A percentile compares a stretch with the other conserved stretches of the same genome.
Evolutionary conservation across 2,888 invertebrate species (phyloP).

Genomic region (Spatulosminthurus flaviceps): DNA sequence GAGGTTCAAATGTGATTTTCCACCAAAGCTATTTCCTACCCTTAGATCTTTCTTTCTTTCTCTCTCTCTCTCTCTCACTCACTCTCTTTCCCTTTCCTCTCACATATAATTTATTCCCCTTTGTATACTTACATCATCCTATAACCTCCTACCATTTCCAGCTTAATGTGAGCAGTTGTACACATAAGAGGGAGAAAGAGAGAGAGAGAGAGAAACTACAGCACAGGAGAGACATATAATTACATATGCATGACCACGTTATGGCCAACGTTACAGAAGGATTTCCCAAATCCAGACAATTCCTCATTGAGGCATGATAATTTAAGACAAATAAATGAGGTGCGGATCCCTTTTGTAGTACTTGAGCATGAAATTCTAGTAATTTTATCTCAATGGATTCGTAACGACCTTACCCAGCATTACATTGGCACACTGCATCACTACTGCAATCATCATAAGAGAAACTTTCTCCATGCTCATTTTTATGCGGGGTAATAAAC

Average conservation of each 20-base stretch:
- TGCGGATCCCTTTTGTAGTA: constrained; percentile 14
- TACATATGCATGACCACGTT: neutral
- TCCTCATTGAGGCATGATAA: constrained; percentile 13
- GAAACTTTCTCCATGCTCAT: constrained; percentile 15
- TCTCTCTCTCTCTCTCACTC: too few relatives aligned
- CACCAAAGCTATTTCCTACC: neutral
- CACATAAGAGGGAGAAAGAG: too few relatives aligned
- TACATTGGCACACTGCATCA: neutral
- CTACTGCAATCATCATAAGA: neutral
- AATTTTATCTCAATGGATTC: constrained; percentile 20
- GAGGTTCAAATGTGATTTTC: constrained; percentile 18
- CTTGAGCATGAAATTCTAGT: constrained; percentile 35
- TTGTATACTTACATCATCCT: too few relatives aligned
- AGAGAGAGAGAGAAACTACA: neutral
- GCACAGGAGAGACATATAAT: neutral
- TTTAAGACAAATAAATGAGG: constrained; percentile 37
- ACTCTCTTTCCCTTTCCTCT: too few relatives aligned
- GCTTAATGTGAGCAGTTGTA: too few relatives aligned
- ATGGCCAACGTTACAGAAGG: neutral
- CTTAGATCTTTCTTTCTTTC: neutral
- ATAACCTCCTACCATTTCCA: too few relatives aligned
- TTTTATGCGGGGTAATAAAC: constrained; percentile 45
- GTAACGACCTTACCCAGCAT: neutral
- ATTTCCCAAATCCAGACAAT: neutral
- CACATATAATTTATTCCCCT: too few relatives aligned